A percentile compares a stretch with the other conserved stretches of the same genome.
These are phyloP conservation scores for Lydus trimaculatus DNA, from an alignment of 2,888 invertebrate species.

Conservation along the genomic window DNA sequence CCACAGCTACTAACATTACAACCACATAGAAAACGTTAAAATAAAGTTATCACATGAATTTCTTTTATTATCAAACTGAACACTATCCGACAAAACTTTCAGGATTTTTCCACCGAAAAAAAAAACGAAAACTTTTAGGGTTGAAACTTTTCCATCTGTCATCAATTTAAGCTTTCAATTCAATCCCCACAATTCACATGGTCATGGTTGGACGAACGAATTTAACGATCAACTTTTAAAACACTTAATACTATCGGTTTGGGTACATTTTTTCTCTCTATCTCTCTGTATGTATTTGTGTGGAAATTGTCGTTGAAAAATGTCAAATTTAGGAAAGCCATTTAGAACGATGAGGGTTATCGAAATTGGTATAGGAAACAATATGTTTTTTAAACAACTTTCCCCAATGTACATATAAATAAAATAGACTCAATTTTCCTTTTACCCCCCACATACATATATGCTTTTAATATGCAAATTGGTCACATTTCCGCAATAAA, in stretches of 20 bases:
- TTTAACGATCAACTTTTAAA: slow-evolving; percentile 6
- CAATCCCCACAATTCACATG: not conserved
- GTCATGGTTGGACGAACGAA: not conserved
- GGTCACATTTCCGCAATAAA: slow-evolving; percentile 30
- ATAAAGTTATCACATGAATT: slow-evolving; percentile 10
- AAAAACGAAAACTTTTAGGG: not conserved
- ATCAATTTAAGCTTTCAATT: slow-evolving; percentile 19
- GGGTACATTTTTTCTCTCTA: not conserved
- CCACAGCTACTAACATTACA: not conserved
- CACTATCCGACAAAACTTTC: not conserved
- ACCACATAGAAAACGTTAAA: not conserved
- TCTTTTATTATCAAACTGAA: slow-evolving; percentile 11
- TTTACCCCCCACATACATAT: slow-evolving; percentile 18
- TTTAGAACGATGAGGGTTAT: not conserved
- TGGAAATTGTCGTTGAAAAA: not conserved
- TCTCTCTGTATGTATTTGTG: not conserved
- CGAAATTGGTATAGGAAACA: slow-evolving; percentile 15
- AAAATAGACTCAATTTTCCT: slow-evolving; percentile 24
- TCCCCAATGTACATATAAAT: slow-evolving; percentile 21
- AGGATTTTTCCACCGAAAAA: not conserved
- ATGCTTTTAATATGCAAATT: slow-evolving; percentile 32
- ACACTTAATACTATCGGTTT: not conserved
- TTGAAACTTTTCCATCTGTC: slow-evolving; percentile 31
- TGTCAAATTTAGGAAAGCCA: not conserved
- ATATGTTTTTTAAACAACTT: slow-evolving; percentile 17